A percentile compares a stretch with the other conserved stretches of the same genome.
Evolutionary conservation across 2,888 invertebrate genomes (phyloP).

Genomic region (Patella pellucida): DNA sequence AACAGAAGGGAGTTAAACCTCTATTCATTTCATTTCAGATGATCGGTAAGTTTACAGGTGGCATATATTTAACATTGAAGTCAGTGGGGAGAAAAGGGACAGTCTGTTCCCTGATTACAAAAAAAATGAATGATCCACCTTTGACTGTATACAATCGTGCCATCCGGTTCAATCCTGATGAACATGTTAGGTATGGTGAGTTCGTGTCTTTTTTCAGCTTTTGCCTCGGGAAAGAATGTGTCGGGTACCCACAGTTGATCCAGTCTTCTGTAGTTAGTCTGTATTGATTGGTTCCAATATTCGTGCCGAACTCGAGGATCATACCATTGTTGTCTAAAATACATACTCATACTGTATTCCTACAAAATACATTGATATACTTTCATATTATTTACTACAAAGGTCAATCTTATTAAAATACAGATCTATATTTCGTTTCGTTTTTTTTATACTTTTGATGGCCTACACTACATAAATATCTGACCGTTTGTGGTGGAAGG

Average conservation of each 20-base stretch:
- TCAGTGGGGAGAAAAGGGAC: too few species aligned
- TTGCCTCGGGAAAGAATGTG: constrained; percentile 43
- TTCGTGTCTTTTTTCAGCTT: constrained; percentile 35
- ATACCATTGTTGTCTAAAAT: constrained; percentile 41
- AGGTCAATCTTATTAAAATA: too few species aligned
- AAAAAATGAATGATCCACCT: constrained; percentile 27
- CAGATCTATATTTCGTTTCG: too few species aligned
- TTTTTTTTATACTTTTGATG: too few species aligned
- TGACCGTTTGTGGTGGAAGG: too few species aligned
- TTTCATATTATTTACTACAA: too few species aligned
- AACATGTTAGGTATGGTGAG: constrained; percentile 46
- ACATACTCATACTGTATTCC: constrained; percentile 45
- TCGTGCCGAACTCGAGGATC: constrained; percentile 37
- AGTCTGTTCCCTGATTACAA: not conserved
- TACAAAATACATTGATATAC: constrained; percentile 14
- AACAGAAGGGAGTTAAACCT: too few species aligned
- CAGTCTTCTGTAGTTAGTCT: constrained; percentile 28
- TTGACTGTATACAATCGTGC: constrained; percentile 40
- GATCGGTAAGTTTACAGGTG: too few species aligned
- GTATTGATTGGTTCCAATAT: constrained; percentile 19
- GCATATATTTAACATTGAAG: too few species aligned
- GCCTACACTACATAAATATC: too few species aligned
- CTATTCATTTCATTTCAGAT: too few species aligned
- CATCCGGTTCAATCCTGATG: constrained; percentile 41
- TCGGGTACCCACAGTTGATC: constrained; percentile 45